Conservation (phyloP, 1,140 invertebrate genomes). For the Ooceraea biroi region DNA sequence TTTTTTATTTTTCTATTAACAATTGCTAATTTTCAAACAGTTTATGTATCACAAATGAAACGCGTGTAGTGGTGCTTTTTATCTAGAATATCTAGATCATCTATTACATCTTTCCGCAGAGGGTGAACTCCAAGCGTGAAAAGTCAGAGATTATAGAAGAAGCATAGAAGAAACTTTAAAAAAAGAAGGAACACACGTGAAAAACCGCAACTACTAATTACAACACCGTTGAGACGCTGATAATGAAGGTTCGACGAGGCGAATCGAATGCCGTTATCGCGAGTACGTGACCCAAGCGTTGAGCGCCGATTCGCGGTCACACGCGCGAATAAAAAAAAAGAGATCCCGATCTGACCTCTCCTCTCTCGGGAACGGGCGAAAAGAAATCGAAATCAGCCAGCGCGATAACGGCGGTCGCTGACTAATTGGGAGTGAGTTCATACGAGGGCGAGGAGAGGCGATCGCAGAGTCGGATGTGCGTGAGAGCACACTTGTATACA, state of each 20-base stretch:
- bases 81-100: no score
- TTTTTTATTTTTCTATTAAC: no score
- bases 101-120: no score
- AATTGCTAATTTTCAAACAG: no score
- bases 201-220: not conserved
- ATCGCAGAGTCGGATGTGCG: constrained; percentile 16
- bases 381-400: not conserved
- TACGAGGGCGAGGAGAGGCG: not conserved
- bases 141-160: not conserved
- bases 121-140: no score
- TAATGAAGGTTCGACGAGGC: constrained; percentile 14
- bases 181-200: not conserved
- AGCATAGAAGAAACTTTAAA: not conserved
- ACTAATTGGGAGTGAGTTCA: constrained; percentile 64
- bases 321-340: constrained; percentile 41
- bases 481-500: constrained; percentile 36
- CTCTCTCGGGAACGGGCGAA: not conserved
- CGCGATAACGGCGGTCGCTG: constrained; percentile 36
- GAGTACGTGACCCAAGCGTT: constrained; percentile 37
- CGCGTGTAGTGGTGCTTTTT: no score
- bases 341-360: not conserved
- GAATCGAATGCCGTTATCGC: constrained; percentile 20
- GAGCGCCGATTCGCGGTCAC: constrained; percentile 20
- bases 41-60: no score
- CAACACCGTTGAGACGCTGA: constrained; percentile 36